Evolutionary conservation across 2,888 invertebrate species (phyloP).

Genomic region (Euzophera pinguis): DNA sequence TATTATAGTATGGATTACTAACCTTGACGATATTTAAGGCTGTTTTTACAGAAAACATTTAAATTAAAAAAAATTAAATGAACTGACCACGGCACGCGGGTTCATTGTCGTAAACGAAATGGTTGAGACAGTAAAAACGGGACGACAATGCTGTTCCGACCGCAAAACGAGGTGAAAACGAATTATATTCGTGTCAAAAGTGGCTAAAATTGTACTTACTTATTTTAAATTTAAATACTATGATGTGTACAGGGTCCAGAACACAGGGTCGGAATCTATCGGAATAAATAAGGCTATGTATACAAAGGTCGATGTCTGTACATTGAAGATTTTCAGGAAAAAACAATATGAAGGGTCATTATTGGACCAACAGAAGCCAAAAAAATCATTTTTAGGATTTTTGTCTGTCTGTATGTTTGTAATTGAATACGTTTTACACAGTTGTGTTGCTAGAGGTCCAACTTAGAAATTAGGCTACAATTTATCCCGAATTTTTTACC

Average conservation of each 20-base stretch:
- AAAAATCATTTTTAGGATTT: no score
- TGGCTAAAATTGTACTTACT: not conserved
- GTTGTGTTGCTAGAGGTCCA: no score
- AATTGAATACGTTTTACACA: no score
- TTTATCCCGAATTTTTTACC: no score
- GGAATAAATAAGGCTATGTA: no score
- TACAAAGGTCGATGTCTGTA: no score
- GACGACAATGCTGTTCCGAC: conserved; percentile 1
- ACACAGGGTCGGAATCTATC: no score
- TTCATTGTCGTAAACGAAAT: conserved; percentile 2
- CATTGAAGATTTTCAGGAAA: no score
- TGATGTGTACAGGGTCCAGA: not conserved
- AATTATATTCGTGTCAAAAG: conserved; percentile 1
- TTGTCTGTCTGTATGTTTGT: no score
- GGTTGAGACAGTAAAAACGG: not conserved
- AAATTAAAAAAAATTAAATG: not conserved
- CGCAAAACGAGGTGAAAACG: conserved; percentile 1
- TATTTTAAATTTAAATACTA: conserved; percentile 1
- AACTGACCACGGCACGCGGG: not conserved
- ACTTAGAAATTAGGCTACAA: no score
- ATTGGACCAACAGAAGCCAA: no score
- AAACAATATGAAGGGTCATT: no score
- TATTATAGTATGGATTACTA: not conserved
- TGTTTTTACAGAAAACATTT: not conserved
- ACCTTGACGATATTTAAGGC: not conserved